Percentiles rank a stretch among this genome's conserved stretches.
These are phyloP conservation scores for Cinclus cinclus DNA, from an alignment of 2,113 vertebrate genomes.

Conservation along the genomic window DNA sequence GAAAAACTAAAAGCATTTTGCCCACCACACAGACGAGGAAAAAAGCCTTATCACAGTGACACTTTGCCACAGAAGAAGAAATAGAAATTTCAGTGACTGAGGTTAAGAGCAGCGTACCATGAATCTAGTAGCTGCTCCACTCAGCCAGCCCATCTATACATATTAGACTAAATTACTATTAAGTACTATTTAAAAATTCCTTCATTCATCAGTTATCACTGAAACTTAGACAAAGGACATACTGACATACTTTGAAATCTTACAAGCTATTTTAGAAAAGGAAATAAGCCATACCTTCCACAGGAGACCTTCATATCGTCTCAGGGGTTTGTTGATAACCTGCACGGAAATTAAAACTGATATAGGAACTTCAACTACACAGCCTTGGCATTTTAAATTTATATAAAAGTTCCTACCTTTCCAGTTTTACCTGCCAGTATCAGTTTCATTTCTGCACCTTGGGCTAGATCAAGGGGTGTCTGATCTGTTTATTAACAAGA, in stretches of 20 bases:
- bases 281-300: slow-evolving; percentile 82
- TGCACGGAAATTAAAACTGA: slow-evolving; percentile 32
- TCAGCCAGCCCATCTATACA: neutral
- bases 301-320: slow-evolving; percentile 84
- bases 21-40: neutral
- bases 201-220: neutral
- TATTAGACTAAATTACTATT: neutral
- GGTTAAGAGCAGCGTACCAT: neutral
- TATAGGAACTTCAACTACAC: neutral
- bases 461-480: slow-evolving; percentile 83
- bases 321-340: slow-evolving; percentile 75
- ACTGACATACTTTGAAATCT: neutral
- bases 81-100: neutral
- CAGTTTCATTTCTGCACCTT: slow-evolving; percentile 82
- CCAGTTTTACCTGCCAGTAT: slow-evolving; percentile 77
- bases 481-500: slow-evolving; percentile 77
- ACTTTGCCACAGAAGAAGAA: neutral
- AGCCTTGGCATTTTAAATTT: neutral
- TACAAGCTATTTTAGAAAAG: neutral
- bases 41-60: neutral
- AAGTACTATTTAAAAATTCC: neutral
- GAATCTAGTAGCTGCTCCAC: neutral
- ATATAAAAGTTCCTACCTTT: slow-evolving; percentile 74
- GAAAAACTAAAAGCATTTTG: neutral
- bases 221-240: neutral